These are phyloP conservation scores for Irena cyanogastra DNA, from an alignment of 2,113 vertebrate genomes.

Conservation along the genomic window DNA sequence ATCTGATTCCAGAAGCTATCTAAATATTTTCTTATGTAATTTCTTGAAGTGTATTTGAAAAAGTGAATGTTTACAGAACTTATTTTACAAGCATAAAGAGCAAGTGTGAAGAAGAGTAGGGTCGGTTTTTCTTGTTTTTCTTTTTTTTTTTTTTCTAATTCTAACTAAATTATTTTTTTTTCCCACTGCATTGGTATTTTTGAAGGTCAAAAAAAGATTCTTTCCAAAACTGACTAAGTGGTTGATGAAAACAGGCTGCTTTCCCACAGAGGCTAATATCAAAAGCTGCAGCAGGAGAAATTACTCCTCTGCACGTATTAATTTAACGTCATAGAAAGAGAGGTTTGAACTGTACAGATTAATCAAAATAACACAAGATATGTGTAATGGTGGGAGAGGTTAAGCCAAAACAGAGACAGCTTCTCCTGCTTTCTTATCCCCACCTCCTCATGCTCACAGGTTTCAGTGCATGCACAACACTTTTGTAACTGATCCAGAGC, in stretches of 20 bases:
- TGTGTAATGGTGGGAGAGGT: neutral
- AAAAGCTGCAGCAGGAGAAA: neutral
- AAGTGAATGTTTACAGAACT: neutral
- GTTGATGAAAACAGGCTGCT: neutral
- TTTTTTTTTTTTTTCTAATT: neutral
- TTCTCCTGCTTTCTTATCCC: neutral
- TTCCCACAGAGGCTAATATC: neutral
- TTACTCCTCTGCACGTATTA: neutral
- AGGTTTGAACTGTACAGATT: neutral
- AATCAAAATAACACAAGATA: neutral
- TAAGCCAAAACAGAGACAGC: neutral
- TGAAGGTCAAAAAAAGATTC: neutral
- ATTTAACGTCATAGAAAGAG: neutral
- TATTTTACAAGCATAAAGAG: neutral
- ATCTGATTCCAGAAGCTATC: neutral
- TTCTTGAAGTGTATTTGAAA: neutral
- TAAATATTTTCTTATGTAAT: neutral
- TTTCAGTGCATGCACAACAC: neutral
- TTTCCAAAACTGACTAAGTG: neutral
- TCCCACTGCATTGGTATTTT: neutral
- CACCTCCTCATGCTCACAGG: neutral
- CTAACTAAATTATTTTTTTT: neutral
- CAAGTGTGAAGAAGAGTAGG: neutral
- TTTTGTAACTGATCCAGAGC: neutral
- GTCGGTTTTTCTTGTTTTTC: fast-evolving